These are phyloP conservation scores for Dreissena polymorpha DNA, from an alignment of 1,140 invertebrate genomes.

Conservation along the genomic window DNA sequence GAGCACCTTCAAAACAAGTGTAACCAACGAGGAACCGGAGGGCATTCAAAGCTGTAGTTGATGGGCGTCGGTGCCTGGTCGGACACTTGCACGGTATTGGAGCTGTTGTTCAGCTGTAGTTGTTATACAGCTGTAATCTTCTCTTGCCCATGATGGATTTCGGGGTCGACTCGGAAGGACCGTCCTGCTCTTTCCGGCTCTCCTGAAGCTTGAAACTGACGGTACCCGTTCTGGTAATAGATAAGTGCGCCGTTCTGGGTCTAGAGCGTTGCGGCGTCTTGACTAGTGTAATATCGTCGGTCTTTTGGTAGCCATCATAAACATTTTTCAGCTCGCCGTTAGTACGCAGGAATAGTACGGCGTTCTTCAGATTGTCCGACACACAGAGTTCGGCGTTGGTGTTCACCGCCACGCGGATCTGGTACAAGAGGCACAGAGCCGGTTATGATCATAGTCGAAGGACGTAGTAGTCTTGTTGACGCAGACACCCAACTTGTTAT, in stretches of 20 bases:
- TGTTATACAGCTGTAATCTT: background rate
- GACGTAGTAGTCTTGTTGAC: slow-evolving; percentile 49
- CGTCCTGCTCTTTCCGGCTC: slow-evolving; percentile 44
- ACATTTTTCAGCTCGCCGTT: slow-evolving; percentile 56
- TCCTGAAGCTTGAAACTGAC: slow-evolving; percentile 44
- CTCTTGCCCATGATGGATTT: slow-evolving; percentile 36
- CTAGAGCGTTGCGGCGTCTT: background rate
- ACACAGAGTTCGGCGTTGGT: slow-evolving; percentile 57
- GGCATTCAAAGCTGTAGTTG: slow-evolving; percentile 35
- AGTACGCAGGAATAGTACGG: slow-evolving; percentile 57
- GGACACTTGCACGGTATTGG: slow-evolving; percentile 18
- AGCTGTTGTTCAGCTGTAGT: slow-evolving; percentile 16
- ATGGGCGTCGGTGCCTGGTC: slow-evolving; percentile 35
- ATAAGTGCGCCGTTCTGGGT: slow-evolving; percentile 18
- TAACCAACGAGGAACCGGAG: slow-evolving; percentile 15
- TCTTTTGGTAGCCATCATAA: slow-evolving; percentile 40
- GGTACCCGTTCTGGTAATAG: slow-evolving; percentile 14
- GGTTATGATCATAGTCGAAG: no score
- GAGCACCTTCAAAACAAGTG: slow-evolving; percentile 5
- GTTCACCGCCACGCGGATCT: slow-evolving; percentile 57
- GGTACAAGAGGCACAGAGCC: slow-evolving; percentile 55
- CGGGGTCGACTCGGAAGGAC: slow-evolving; percentile 18
- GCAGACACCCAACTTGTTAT: slow-evolving; percentile 51
- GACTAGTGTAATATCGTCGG: slow-evolving; percentile 20
- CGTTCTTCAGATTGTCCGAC: slow-evolving; percentile 47